These are phyloP conservation scores for Lethocerus indicus DNA, from an alignment of 1,140 invertebrate genomes.

Conservation along the genomic window DNA sequence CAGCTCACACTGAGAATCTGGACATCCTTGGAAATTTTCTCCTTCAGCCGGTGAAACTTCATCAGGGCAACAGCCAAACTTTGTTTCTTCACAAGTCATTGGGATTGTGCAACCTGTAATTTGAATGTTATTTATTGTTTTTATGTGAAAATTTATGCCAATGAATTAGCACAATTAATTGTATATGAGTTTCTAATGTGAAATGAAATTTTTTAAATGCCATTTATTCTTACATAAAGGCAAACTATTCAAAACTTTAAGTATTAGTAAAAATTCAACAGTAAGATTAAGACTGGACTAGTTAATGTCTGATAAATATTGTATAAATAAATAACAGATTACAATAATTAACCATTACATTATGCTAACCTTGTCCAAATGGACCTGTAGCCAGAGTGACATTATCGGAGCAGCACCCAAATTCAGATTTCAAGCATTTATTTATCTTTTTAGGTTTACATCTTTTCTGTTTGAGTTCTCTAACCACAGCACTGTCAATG, in stretches of 20 bases:
- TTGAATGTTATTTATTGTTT: not conserved
- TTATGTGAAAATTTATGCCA: too few relatives aligned
- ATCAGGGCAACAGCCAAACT: constrained; percentile 79
- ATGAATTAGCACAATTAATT: too few relatives aligned
- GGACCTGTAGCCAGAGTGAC: constrained; percentile 66
- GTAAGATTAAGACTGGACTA: too few relatives aligned
- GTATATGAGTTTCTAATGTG: too few relatives aligned
- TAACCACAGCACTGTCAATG: constrained; percentile 28
- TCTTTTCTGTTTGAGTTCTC: constrained; percentile 30
- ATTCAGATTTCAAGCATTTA: constrained; percentile 49
- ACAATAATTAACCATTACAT: not conserved
- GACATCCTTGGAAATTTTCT: constrained; percentile 55
- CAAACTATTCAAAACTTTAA: too few relatives aligned
- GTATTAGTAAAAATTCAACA: too few relatives aligned
- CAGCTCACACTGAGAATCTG: constrained; percentile 49
- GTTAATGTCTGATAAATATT: too few relatives aligned
- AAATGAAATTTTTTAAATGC: too few relatives aligned
- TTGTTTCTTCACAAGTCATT: constrained; percentile 60
- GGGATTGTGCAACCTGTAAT: constrained; percentile 42
- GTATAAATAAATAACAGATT: not conserved
- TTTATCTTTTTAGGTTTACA: constrained; percentile 37
- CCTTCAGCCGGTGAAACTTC: constrained; percentile 66
- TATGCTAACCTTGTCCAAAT: constrained; percentile 63
- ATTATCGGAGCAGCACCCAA: constrained; percentile 81
- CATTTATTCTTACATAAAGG: too few relatives aligned